These are phyloP conservation scores for Andinoacara biseriatus DNA, from an alignment of 2,113 vertebrate genomes.

Conservation along the genomic window DNA sequence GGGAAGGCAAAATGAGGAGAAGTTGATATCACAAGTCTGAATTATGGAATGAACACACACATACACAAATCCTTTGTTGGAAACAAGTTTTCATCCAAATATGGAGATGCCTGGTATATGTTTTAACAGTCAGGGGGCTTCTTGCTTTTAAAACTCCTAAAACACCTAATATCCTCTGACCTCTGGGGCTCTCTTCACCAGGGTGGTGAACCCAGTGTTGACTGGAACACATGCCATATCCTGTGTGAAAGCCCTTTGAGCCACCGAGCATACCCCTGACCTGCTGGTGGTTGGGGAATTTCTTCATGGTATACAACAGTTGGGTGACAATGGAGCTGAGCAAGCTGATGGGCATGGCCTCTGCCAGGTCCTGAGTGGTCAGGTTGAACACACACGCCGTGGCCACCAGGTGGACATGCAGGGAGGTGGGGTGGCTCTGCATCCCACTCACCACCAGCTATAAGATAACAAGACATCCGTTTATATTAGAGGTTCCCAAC, in stretches of 20 bases:
- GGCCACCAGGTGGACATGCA: slow-evolving; percentile 89
- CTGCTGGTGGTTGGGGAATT: slow-evolving; percentile 89
- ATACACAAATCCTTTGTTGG: not conserved
- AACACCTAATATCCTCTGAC: not conserved
- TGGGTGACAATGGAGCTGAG: slow-evolving; percentile 86
- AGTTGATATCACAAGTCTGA: not conserved
- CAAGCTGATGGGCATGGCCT: slow-evolving; percentile 87
- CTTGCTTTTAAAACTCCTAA: not conserved
- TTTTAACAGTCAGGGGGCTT: too few species aligned
- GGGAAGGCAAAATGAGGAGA: slow-evolving; percentile 4
- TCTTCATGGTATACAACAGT: slow-evolving; percentile 91
- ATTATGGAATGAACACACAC: not conserved
- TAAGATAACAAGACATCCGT: slow-evolving; percentile 3
- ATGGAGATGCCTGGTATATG: not conserved
- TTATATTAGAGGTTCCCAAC: not conserved
- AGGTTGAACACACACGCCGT: slow-evolving; percentile 93
- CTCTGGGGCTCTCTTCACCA: too few species aligned
- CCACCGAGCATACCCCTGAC: slow-evolving; percentile 43
- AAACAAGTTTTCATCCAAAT: not conserved
- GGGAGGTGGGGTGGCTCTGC: slow-evolving; percentile 88
- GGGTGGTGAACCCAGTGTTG: not conserved
- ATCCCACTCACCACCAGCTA: slow-evolving; percentile 90
- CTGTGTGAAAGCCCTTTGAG: not conserved
- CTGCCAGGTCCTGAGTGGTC: slow-evolving; percentile 87
- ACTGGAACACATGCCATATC: not conserved